Evolutionary conservation across 1,140 invertebrate genomes (phyloP).

Genomic region (Helicoverpa armigera): DNA sequence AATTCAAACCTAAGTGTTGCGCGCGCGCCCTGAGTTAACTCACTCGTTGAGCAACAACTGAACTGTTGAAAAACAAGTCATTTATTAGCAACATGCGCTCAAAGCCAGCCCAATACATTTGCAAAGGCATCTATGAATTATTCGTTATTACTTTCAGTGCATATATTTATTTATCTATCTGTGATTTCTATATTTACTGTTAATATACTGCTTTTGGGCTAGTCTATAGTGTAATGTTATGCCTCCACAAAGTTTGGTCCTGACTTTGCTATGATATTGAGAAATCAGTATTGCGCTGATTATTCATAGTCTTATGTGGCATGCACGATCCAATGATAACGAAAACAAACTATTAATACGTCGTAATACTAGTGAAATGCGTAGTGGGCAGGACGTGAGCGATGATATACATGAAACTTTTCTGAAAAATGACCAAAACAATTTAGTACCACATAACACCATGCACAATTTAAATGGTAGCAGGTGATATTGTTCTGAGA

Average conservation of each 20-base stretch:
- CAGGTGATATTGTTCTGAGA: slow-evolving; percentile 51
- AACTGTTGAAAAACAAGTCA: slow-evolving; percentile 87
- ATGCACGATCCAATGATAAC: slow-evolving; percentile 65
- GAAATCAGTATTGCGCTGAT: slow-evolving; percentile 68
- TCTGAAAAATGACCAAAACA: slow-evolving; percentile 49
- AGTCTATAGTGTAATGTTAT: slow-evolving; percentile 46
- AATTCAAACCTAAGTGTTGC: slow-evolving; percentile 86
- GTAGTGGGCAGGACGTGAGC: slow-evolving; percentile 20
- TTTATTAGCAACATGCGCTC: slow-evolving; percentile 85
- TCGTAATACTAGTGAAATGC: slow-evolving; percentile 47
- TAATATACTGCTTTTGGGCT: not conserved
- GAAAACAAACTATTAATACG: slow-evolving; percentile 42
- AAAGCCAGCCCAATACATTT: slow-evolving; percentile 78
- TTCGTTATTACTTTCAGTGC: not conserved
- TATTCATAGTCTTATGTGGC: slow-evolving; percentile 84
- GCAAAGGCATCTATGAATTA: slow-evolving; percentile 63
- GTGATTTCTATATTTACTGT: slow-evolving; percentile 11
- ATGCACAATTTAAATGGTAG: slow-evolving; percentile 67
- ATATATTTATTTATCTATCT: slow-evolving; percentile 1
- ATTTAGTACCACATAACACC: slow-evolving; percentile 82
- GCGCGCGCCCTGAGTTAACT: slow-evolving; percentile 85
- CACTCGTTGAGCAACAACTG: slow-evolving; percentile 86
- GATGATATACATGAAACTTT: slow-evolving; percentile 41
- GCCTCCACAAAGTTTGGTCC: slow-evolving; percentile 76
- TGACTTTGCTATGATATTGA: slow-evolving; percentile 79